A percentile compares a stretch with the other conserved stretches of the same genome.
Evolutionary conservation across 2,888 invertebrate genomes (phyloP).

Genomic region (Ephialtes manifestator): DNA sequence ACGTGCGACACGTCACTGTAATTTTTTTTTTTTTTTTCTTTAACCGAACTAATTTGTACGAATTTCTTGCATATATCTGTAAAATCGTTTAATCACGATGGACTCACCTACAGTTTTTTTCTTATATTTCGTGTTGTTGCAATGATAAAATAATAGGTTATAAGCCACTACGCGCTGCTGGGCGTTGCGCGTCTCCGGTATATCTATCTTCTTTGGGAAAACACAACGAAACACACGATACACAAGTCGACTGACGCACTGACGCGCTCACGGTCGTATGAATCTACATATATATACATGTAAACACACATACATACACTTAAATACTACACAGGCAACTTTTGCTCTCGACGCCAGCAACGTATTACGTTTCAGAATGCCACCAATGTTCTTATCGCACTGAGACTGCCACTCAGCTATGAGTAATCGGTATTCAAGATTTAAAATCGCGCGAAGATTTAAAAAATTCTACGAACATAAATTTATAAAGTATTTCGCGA

Average conservation of each 20-base stretch:
- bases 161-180: conserved; percentile 49
- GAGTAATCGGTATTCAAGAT: conserved; percentile 43
- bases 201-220: conserved; percentile 42
- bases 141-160: conserved; percentile 14
- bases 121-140: not conserved
- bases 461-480: conserved; percentile 32
- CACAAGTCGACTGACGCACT: conserved; percentile 26
- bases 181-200: conserved; percentile 55
- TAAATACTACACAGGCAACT: conserved; percentile 8
- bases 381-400: conserved; percentile 55
- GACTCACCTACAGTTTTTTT: conserved; percentile 10
- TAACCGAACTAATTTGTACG: not conserved
- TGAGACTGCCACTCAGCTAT: conserved; percentile 13
- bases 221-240: conserved; percentile 42
- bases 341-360: conserved; percentile 29
- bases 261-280: conserved; percentile 14
- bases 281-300: conserved; percentile 8
- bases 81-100: not conserved
- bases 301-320: not conserved
- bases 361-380: conserved; percentile 52
- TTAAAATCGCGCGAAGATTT: conserved; percentile 51
- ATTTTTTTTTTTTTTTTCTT: not conserved
- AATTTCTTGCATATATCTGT: not conserved
- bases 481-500: not conserved
- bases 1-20: conserved; percentile 31